Evolutionary conservation across 2,888 invertebrate species (phyloP).

Genomic region (Leptinotarsa tumamoca): DNA sequence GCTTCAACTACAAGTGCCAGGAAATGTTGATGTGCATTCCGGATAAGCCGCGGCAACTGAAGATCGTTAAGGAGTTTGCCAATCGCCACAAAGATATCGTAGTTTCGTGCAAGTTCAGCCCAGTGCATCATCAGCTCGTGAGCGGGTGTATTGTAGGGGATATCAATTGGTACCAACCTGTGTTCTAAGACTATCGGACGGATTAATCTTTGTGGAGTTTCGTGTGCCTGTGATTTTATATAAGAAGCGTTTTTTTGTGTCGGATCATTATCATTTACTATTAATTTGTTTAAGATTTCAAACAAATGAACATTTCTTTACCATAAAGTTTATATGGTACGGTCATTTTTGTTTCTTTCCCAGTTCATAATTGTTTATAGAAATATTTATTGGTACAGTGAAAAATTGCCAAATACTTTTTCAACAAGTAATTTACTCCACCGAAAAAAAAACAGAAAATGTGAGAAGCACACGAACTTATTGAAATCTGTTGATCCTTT

Average conservation of each 20-base stretch:
- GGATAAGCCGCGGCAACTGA: constrained; percentile 67
- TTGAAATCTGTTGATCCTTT: too few relatives aligned
- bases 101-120: constrained; percentile 91
- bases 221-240: neutral
- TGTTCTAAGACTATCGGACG: constrained; percentile 54
- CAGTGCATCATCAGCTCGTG: constrained; percentile 86
- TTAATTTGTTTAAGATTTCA: neutral
- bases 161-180: constrained; percentile 90
- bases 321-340: neutral
- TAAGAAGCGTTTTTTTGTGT: neutral
- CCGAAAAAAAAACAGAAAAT: too few relatives aligned
- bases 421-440: too few relatives aligned
- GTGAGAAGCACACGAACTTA: too few relatives aligned
- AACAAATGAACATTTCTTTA: neutral
- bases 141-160: constrained; percentile 91
- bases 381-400: too few relatives aligned
- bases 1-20: constrained; percentile 81
- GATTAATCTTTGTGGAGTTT: neutral
- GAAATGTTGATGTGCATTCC: constrained; percentile 81
- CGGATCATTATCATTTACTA: neutral
- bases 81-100: constrained; percentile 86
- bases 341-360: neutral
- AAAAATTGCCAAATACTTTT: too few relatives aligned
- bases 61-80: constrained; percentile 76
- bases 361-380: too few relatives aligned